Evolutionary conservation across 2,797 vertebrate genomes (phyloP).

Genomic region (Phaenicophaeus curvirostris): DNA sequence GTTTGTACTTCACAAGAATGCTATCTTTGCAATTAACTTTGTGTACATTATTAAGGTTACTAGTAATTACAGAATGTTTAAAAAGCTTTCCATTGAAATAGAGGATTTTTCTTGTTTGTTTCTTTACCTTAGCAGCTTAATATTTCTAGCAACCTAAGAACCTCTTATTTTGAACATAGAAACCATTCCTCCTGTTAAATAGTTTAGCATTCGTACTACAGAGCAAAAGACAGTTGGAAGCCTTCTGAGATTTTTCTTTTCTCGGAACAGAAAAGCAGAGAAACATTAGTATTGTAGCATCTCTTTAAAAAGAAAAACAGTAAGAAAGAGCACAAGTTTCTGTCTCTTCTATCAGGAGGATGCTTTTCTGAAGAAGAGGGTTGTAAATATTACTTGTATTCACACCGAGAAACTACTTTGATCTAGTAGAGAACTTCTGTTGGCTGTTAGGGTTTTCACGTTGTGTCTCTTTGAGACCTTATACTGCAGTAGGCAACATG

Average conservation of each 20-base stretch:
- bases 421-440: neutral
- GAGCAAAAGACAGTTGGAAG: neutral
- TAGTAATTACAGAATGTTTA: neutral
- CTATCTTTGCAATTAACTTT: neutral
- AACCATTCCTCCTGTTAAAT: neutral
- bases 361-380: neutral
- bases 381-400: neutral
- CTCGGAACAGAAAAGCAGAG: neutral
- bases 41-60: neutral
- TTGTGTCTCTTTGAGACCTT: neutral
- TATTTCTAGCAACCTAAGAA: neutral
- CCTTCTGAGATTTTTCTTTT: neutral
- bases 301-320: neutral
- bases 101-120: neutral
- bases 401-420: neutral
- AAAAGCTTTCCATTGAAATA: neutral
- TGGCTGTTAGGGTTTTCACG: neutral
- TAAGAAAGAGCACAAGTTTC: neutral
- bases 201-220: neutral
- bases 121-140: neutral
- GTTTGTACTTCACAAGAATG: neutral
- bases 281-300: neutral
- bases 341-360: neutral
- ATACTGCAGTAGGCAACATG: neutral
- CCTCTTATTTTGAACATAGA: neutral